These are phyloP conservation scores for Scomber colias DNA, from an alignment of 2,113 vertebrate genomes.

Conservation along the genomic window DNA sequence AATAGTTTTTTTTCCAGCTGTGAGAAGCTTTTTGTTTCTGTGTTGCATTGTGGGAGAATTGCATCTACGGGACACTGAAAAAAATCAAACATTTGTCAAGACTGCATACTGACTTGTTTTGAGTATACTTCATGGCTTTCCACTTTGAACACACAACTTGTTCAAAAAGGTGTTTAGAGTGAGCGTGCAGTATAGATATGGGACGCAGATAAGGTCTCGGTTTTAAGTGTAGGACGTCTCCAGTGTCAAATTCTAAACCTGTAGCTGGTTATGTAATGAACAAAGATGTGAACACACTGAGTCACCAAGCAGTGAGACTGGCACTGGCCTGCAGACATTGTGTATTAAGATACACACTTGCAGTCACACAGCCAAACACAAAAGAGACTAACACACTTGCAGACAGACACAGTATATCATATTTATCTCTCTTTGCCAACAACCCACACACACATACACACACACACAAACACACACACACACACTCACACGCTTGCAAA, in stretches of 20 bases:
- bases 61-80: background rate
- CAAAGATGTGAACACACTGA: background rate
- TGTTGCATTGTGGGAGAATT: background rate
- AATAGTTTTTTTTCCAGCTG: background rate
- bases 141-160: background rate
- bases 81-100: background rate
- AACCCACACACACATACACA: background rate
- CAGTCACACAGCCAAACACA: constrained; percentile 27
- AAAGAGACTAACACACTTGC: constrained; percentile 20
- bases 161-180: background rate
- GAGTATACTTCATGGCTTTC: background rate
- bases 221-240: background rate
- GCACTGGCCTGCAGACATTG: background rate
- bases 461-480: background rate
- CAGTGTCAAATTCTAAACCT: background rate
- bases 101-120: background rate
- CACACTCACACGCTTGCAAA: constrained; percentile 54
- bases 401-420: constrained; percentile 58
- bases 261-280: background rate
- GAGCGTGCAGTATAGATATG: background rate
- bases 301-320: background rate
- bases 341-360: constrained; percentile 8
- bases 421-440: constrained; percentile 58
- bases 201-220: background rate
- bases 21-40: background rate